Conservation (phyloP, 2,888 invertebrate species). For the Cistogaster globosa region DNA sequence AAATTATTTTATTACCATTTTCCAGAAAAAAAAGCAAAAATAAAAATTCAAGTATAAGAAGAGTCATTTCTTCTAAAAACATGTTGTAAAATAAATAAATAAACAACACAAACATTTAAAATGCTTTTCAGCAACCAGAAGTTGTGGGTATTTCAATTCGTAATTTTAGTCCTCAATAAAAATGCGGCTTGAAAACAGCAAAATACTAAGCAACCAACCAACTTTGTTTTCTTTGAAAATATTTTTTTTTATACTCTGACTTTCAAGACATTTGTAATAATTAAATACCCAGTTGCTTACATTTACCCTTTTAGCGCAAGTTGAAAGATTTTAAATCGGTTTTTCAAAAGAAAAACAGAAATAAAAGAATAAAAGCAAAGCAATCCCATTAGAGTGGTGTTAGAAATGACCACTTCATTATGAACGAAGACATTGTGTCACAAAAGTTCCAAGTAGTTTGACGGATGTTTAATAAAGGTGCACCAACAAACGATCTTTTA, state of each 20-base stretch:
- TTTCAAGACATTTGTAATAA: slow-evolving; percentile 38
- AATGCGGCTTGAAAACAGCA: slow-evolving; percentile 12
- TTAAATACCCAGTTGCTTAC: neutral
- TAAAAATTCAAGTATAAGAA: too few species aligned
- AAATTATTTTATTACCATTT: too few species aligned
- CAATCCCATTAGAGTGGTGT: neutral
- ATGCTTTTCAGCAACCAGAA: neutral
- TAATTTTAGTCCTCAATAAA: slow-evolving; percentile 19
- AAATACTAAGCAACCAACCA: neutral
- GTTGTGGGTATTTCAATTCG: neutral
- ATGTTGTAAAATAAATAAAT: too few species aligned
- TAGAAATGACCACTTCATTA: neutral
- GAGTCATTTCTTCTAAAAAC: too few species aligned
- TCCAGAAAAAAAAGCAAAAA: too few species aligned
- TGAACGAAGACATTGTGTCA: neutral
- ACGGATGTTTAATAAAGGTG: neutral
- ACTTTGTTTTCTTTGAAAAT: slow-evolving; percentile 31
- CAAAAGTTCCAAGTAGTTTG: neutral
- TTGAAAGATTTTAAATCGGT: neutral
- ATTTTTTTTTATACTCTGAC: slow-evolving; percentile 38
- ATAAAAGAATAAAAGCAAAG: neutral
- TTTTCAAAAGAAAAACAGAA: neutral
- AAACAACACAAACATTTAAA: too few species aligned
- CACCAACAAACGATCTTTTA: neutral
- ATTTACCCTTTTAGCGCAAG: neutral